Conservation (phyloP, 2,797 vertebrate species). For the Macropus fuliginosus region DNA sequence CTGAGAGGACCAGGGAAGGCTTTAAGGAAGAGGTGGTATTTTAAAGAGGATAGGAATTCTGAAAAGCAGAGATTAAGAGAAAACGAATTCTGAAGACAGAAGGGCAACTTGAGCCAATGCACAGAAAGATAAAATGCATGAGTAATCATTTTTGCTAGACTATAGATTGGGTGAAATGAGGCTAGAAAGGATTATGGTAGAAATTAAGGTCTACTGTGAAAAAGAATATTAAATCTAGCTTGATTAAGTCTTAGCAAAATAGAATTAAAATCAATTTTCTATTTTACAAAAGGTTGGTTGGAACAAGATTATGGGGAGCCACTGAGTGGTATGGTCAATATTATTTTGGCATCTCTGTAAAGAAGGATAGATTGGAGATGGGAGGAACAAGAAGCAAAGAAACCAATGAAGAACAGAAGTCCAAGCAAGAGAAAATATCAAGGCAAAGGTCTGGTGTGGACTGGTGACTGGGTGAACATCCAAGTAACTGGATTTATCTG, state of each 20-base stretch:
- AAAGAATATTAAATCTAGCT: neutral
- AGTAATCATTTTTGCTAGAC: neutral
- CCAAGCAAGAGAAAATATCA: neutral
- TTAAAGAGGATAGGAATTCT: neutral
- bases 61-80: neutral
- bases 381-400: neutral
- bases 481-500: conserved; percentile 64
- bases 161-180: neutral
- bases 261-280: neutral
- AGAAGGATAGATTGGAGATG: neutral
- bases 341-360: neutral
- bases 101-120: neutral
- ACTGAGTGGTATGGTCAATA: neutral
- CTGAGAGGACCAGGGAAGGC: neutral
- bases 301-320: neutral
- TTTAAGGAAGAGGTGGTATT: neutral
- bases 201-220: neutral
- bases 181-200: neutral
- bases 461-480: neutral
- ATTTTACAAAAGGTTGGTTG: neutral
- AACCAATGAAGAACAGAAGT: neutral
- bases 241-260: neutral
- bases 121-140: neutral
- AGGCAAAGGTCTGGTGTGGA: neutral
- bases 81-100: neutral